These are phyloP conservation scores for Pseudeuparius sepicola DNA, from an alignment of 2,888 invertebrate species.

Conservation along the genomic window DNA sequence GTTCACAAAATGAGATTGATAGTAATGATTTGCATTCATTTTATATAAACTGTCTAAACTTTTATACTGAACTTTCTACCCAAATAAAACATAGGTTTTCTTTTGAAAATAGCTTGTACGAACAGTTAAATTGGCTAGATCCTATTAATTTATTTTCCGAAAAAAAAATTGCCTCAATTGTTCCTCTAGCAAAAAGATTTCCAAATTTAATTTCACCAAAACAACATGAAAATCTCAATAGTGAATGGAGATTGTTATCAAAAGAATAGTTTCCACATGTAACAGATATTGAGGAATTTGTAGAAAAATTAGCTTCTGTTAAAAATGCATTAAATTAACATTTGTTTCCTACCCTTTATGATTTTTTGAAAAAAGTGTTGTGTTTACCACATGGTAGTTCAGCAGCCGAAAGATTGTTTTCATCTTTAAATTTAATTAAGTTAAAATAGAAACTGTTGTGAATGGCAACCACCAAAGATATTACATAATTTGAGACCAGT, in stretches of 20 bases:
- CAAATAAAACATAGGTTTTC: slow-evolving; percentile 15
- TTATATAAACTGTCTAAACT: slow-evolving; percentile 11
- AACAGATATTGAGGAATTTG: slow-evolving; percentile 9
- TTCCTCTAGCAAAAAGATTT: slow-evolving; percentile 10
- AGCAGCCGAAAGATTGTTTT: too few species aligned
- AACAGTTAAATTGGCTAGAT: too few species aligned
- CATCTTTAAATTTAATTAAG: too few species aligned
- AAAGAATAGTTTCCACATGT: too few species aligned
- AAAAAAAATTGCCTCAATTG: slow-evolving; percentile 11
- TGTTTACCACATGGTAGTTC: slow-evolving; percentile 14
- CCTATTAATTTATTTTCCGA: slow-evolving; percentile 12
- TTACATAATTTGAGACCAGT: too few species aligned
- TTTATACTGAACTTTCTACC: slow-evolving; percentile 13
- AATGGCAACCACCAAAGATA: too few species aligned
- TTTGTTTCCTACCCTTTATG: slow-evolving; percentile 9
- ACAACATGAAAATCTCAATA: too few species aligned
- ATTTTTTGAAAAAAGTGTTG: slow-evolving; percentile 12
- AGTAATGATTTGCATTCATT: slow-evolving; percentile 11
- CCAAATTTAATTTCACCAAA: slow-evolving; percentile 12
- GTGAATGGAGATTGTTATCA: too few species aligned
- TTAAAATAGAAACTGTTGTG: too few species aligned
- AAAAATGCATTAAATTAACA: slow-evolving; percentile 11
- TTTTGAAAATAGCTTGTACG: slow-evolving; percentile 11
- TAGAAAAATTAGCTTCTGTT: slow-evolving; percentile 2
- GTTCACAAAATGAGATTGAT: slow-evolving; percentile 12